Conservation (phyloP, 2,888 invertebrate species). For the Drosophila siamana region DNA sequence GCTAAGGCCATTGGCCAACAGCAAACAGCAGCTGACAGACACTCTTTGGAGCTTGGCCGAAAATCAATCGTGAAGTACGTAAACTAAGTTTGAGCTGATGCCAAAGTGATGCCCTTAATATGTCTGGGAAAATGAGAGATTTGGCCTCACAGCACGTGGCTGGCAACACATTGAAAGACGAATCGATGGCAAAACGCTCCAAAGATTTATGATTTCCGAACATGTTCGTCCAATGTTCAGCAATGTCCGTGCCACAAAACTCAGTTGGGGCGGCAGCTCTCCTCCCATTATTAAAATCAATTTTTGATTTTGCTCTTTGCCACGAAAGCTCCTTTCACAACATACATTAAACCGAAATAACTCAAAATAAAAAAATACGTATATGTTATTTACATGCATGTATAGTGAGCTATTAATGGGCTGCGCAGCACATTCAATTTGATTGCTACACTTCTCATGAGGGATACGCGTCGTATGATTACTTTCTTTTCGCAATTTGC, state of each 20-base stretch:
- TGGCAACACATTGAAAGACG: slow-evolving; percentile 63
- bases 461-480: not conserved
- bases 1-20: slow-evolving; percentile 18
- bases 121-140: slow-evolving; percentile 33
- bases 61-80: slow-evolving; percentile 41
- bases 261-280: slow-evolving; percentile 3
- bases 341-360: not conserved
- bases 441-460: not conserved
- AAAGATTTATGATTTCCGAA: slow-evolving; percentile 75
- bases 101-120: slow-evolving; percentile 45
- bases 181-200: slow-evolving; percentile 40
- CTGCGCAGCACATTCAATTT: no score
- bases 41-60: slow-evolving; percentile 31
- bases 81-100: slow-evolving; percentile 22
- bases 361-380: slow-evolving; percentile 13
- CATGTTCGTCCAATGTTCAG: slow-evolving; percentile 50
- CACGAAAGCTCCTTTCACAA: slow-evolving; percentile 62
- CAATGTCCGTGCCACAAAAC: slow-evolving; percentile 29
- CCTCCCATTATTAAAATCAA: slow-evolving; percentile 71
- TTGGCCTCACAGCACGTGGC: slow-evolving; percentile 62
- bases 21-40: slow-evolving; percentile 38
- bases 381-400: no score
- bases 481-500: not conserved
- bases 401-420: no score
- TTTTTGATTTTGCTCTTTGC: slow-evolving; percentile 54